Evolutionary conservation across 2,113 vertebrate genomes (phyloP).

Genomic region (Rhizomys pruinosus): DNA sequence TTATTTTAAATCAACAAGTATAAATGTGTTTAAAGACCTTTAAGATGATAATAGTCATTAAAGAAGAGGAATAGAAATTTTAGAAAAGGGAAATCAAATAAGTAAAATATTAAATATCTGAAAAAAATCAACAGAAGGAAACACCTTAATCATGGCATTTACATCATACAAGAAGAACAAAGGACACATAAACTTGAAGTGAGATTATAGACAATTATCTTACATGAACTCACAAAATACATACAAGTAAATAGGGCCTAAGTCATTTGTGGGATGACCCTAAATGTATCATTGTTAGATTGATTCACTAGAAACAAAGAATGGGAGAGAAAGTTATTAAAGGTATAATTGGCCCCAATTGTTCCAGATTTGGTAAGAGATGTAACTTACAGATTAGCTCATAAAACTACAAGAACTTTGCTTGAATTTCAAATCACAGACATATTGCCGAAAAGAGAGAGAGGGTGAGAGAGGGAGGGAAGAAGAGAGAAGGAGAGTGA

Average conservation of each 20-base stretch:
- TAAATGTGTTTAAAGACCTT: constrained; percentile 5
- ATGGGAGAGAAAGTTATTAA: not conserved
- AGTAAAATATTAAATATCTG: constrained; percentile 30
- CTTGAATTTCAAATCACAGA: not conserved
- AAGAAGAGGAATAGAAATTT: not conserved
- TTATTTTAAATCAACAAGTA: constrained; percentile 1
- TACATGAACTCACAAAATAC: constrained; percentile 32
- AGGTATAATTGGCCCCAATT: not conserved
- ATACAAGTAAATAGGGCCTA: constrained; percentile 1
- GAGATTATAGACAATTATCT: not conserved
- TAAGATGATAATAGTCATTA: constrained; percentile 14
- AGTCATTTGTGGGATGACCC: not conserved
- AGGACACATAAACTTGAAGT: not conserved
- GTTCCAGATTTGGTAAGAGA: not conserved
- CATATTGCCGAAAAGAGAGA: not conserved
- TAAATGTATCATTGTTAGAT: not conserved
- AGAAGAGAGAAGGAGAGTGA: too few species aligned
- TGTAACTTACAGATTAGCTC: not conserved
- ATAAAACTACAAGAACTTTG: constrained; percentile 13
- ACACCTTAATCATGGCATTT: not conserved
- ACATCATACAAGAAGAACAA: not conserved
- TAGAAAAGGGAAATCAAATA: not conserved
- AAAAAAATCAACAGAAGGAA: not conserved
- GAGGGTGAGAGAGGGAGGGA: not conserved
- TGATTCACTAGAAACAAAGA: not conserved